These are phyloP conservation scores for Melangyna quadrimaculata DNA, from an alignment of 2,888 invertebrate species.

Conservation along the genomic window DNA sequence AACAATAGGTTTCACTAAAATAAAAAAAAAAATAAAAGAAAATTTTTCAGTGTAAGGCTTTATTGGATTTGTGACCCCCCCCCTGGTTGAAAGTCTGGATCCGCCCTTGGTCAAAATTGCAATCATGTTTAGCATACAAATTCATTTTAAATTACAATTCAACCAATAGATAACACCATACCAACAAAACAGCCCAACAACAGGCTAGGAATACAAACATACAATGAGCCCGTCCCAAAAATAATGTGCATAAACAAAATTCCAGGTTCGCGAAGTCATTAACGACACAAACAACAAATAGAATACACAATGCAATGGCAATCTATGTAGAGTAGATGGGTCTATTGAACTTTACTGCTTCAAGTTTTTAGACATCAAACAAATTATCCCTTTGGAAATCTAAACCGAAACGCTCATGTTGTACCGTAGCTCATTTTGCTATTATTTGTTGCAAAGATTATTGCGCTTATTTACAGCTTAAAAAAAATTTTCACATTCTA, in stretches of 20 bases:
- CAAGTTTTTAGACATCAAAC: background rate
- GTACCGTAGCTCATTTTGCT: background rate
- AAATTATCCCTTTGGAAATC: background rate
- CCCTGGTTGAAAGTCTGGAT: too few species aligned
- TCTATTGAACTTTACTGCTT: background rate
- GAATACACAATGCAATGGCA: background rate
- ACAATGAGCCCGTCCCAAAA: background rate
- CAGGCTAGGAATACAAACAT: too few species aligned
- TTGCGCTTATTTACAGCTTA: too few species aligned
- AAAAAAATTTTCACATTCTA: too few species aligned
- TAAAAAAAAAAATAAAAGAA: too few species aligned
- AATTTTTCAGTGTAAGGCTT: too few species aligned
- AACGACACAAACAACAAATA: constrained; percentile 7
- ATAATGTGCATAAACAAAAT: background rate
- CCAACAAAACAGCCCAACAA: too few species aligned
- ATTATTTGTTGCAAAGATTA: background rate
- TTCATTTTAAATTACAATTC: constrained; percentile 15
- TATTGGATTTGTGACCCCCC: too few species aligned
- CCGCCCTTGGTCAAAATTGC: too few species aligned
- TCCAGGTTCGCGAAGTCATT: constrained; percentile 7
- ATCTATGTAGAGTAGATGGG: background rate
- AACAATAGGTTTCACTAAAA: too few species aligned
- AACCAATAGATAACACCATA: too few species aligned
- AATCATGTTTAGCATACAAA: constrained; percentile 14
- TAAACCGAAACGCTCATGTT: background rate